Base-by-base conservation (phyloP, 2,113 vertebrate species). In the Equus przewalskii region DNA sequence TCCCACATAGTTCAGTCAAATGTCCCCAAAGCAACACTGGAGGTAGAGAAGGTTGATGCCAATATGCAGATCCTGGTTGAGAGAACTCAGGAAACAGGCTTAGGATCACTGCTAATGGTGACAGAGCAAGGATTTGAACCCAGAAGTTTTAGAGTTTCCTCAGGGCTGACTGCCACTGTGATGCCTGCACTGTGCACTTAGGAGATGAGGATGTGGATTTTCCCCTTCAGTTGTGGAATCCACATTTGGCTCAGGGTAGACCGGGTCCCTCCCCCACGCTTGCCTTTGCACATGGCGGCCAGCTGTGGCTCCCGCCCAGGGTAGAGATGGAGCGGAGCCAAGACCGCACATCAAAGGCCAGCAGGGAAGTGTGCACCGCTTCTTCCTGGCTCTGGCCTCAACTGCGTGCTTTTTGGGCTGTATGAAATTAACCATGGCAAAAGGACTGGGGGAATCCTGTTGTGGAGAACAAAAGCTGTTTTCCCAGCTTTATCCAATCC, bases 311-410 rank as follows among this genome's bases (percentile, higher is more conserved):
- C 64, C 95, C 26, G 16, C 89, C 95, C 1, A 1, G 97, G 54
- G 94, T 49, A 16, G 56, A 62, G 73, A 22, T 70, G 96, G 97
- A 88, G 6, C 1, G 1, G n/a, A 60, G 97, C 97, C 95, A 96
- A 87, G 81, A 80, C 30, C 0, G 18, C 85, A 97, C 97, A 96
- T 96, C 98, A 97, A 97, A 98, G 97, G 4, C 30, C 5, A 11
- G 28, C 51, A 21, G 92, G 91, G 95, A 73, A 85, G 79, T 76
- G 90, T 75, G 92, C 73, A 7, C 67, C 21, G 78, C 64, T 96
- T 72, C 89, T 72, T 96, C 94, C 89, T 96, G 92, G 89, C 83
- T 80, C 89, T 7, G 36, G 56, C 75, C 86, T 89, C 95, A 24
- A 5, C 13, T 6, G 56, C 44, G 2, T 62, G 96, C 92, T 97